Evolutionary conservation across 2,888 invertebrate genomes (phyloP), one percentile per base, ranked within the genome.

Genomic region (Baccha elongata): DNA sequence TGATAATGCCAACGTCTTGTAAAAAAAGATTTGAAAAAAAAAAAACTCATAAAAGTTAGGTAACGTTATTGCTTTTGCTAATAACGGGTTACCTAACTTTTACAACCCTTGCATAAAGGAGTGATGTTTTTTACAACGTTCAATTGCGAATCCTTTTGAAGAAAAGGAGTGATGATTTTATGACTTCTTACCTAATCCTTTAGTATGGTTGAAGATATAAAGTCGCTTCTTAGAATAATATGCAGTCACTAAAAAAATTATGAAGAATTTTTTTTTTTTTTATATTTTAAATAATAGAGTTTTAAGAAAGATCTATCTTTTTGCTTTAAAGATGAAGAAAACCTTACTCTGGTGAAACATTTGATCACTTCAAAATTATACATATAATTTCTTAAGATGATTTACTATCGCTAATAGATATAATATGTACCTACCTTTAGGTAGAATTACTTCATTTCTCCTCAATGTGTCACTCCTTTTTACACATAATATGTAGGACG

Each of bases 61-160:
- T 65, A 72, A 60, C 64, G 10, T 46, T 32, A 32, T 7, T 32
- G 6, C 4, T 37, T 29, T 55, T 13, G n/a, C 29, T 10, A 13
- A 79, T 68, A 73, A 79, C 72, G 79, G 79, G 79, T 79, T 79
- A 48, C 29, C 40, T 62, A 40, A 29, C 40, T 50, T 67, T 79
- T 79, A 79, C 55, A 68, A 60, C 21, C 53, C 46, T 69, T 53
- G 68, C 68, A 15, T 42, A 52, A 75, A 46, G 46, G 55, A 55
- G 55, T 48, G 40, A 35, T 21, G 11, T 42, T 2, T 29, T 64
- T 65, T 72, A 64, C 53, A 35, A 40, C 62, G n/a, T n/a, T 23
- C 26, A 4, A 48, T 4, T 19, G 55, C 17, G 32, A 75, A 53
- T 76, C 69, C 69, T 69, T 76, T 68, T 40, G n/a, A 60, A n/a